These are phyloP conservation scores for Clupea harengus DNA, from an alignment of 2,113 vertebrate species.

Conservation along the genomic window DNA sequence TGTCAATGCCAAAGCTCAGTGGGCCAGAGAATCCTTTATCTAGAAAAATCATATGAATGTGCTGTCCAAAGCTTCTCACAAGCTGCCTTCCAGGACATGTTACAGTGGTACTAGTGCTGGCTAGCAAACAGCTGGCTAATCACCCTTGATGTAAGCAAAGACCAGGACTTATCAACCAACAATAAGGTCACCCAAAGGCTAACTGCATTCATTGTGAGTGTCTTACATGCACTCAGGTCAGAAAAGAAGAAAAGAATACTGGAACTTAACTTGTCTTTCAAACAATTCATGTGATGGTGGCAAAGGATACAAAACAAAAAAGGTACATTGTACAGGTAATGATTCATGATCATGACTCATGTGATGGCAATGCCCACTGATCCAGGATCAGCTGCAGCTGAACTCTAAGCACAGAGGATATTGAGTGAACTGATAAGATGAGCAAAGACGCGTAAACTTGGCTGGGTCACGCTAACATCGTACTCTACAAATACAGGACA, in stretches of 20 bases:
- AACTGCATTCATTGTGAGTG: too few species aligned
- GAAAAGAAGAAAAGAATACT: too few species aligned
- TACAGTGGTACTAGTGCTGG: too few species aligned
- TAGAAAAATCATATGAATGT: neutral
- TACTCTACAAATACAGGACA: neutral
- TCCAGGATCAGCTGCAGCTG: neutral
- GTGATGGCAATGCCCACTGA: neutral
- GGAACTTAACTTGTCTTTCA: too few species aligned
- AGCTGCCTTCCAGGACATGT: neutral
- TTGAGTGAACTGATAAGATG: neutral
- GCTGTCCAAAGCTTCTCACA: neutral
- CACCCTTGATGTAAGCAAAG: too few species aligned
- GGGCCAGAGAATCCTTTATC: neutral
- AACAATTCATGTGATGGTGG: too few species aligned
- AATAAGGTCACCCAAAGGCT: too few species aligned
- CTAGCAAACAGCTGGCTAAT: too few species aligned
- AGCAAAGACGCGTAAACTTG: neutral
- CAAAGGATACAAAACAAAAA: neutral
- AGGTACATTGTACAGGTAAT: neutral
- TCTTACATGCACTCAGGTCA: too few species aligned
- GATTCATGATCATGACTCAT: neutral
- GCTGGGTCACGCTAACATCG: neutral
- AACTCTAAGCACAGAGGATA: neutral
- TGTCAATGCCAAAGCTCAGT: neutral
- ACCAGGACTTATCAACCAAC: too few species aligned